Evolutionary conservation across 2,113 vertebrate genomes (phyloP).

Genomic region (Ivindomyrus marchei): DNA sequence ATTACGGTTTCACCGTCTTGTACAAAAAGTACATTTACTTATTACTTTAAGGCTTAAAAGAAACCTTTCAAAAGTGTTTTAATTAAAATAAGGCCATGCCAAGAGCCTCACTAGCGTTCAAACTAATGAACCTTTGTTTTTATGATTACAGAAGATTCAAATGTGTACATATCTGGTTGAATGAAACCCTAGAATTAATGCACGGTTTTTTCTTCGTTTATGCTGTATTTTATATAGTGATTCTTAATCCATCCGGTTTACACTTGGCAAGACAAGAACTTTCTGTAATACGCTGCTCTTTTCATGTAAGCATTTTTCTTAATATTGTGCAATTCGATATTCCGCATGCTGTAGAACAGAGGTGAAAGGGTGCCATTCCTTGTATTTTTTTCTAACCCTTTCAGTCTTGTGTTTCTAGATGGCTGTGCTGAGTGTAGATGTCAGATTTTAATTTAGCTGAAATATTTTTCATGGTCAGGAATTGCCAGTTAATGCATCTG

Average conservation of each 20-base stretch:
- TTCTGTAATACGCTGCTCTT: neutral
- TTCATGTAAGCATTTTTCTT: neutral
- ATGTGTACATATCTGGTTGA: neutral
- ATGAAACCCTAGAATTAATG: neutral
- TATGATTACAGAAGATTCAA: neutral
- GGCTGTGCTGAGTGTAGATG: slow-evolving; percentile 12
- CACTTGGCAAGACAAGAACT: neutral
- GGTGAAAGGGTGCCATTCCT: neutral
- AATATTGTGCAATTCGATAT: neutral
- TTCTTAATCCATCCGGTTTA: neutral
- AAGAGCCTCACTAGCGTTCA: neutral
- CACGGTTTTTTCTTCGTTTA: neutral
- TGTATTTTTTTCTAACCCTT: neutral
- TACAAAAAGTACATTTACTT: neutral
- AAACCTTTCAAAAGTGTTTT: neutral
- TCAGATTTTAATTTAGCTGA: neutral
- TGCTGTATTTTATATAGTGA: neutral
- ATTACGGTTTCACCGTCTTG: neutral
- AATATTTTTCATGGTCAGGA: neutral
- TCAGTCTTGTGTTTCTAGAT: neutral
- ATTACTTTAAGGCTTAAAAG: neutral
- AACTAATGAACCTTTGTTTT: neutral
- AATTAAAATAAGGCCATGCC: neutral
- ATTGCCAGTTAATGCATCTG: neutral
- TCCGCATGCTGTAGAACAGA: neutral